phyloP scores from a whole-genome alignment of 37 sponge, comb jelly and placozoan genomes.

The Halisarca cf. caerulea region DNA sequence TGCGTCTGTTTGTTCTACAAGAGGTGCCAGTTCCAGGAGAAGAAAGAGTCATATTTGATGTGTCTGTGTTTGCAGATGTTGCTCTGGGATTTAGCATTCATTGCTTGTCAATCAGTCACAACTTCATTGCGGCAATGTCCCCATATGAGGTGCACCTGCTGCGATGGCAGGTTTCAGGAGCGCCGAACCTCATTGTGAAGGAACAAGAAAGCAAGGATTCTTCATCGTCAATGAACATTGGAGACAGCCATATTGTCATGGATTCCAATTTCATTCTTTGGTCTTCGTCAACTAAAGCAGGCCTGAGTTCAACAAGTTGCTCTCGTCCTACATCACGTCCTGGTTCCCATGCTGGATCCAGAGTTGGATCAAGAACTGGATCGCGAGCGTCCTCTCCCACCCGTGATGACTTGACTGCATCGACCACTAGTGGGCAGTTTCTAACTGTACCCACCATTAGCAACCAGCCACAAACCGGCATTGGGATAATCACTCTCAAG shows the following conservation, averaged over 20 bases:
- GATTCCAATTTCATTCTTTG: slow-evolving; percentile 14
- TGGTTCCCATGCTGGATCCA: slow-evolving; percentile 9
- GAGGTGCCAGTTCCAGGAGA: background rate
- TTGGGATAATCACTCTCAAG: slow-evolving; percentile 1
- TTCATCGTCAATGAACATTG: background rate
- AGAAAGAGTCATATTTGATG: background rate
- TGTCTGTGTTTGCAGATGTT: slow-evolving; percentile 19
- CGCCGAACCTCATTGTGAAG: background rate
- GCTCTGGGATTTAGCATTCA: background rate
- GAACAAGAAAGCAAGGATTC: background rate
- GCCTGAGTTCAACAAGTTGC: slow-evolving; percentile 1
- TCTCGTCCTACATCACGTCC: background rate
- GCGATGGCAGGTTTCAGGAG: slow-evolving; percentile 10
- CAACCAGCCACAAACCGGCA: background rate
- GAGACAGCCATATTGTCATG: background rate
- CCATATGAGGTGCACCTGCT: slow-evolving; percentile 2
- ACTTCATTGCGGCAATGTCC: background rate
- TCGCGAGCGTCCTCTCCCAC: background rate
- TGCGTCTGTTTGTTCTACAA: background rate
- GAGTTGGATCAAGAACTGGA: background rate
- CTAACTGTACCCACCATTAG: background rate
- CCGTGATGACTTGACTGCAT: background rate
- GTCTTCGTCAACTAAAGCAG: background rate
- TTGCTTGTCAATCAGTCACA: slow-evolving; percentile 15
- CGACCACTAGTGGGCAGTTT: background rate